Evolutionary conservation across 2,888 invertebrate genomes (phyloP), one percentile per base, ranked within the genome.

Genomic region (Tinea trinotella): DNA sequence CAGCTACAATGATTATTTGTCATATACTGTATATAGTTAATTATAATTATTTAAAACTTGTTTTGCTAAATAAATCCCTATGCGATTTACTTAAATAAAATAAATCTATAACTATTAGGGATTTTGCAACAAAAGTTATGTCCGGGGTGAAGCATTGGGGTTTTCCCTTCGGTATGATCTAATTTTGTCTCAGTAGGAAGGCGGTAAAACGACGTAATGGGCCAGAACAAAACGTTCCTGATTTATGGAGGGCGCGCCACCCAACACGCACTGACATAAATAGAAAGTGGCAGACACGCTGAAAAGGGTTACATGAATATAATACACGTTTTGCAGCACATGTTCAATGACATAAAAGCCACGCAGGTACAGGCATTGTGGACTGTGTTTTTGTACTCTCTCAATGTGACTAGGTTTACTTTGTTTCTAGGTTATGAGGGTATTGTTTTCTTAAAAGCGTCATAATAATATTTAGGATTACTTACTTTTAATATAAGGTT

Each of bases 161-260:
- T 70, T 69, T 71, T 70, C 70, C 72, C 75, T 73, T 71, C 65
- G 70, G 75, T 73, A 74, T 79, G 76, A 78, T 79, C 78, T 79
- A 80, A 79, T 80, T 80, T 78, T 71, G 78, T 79, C 72, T 75
- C 76, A 73, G 76, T 75, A 76, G 71, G 71, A 76, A 76, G 74
- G 77, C 75, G 76, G 80, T 79, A 79, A 80, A 79, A 75, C 73
- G 75, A 62, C 66, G 79, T 79, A 80, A 82, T 79, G 76, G 77
- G 69, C 70, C 74, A 67, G 76, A 77, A 77, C 76, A 78, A 78
- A 77, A 79, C 71, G 76, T 70, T 72, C 69, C 75, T 77, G 79
- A 80, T 79, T 80, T 79, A 78, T 77, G 68, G 70, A 67, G 74
- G 74, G 68, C 71, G 67, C 71, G 67, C 71, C 74, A 70, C 75